phyloP scores from a whole-genome alignment of 2,113 vertebrate genomes.

The Xiphophorus hellerii region DNA sequence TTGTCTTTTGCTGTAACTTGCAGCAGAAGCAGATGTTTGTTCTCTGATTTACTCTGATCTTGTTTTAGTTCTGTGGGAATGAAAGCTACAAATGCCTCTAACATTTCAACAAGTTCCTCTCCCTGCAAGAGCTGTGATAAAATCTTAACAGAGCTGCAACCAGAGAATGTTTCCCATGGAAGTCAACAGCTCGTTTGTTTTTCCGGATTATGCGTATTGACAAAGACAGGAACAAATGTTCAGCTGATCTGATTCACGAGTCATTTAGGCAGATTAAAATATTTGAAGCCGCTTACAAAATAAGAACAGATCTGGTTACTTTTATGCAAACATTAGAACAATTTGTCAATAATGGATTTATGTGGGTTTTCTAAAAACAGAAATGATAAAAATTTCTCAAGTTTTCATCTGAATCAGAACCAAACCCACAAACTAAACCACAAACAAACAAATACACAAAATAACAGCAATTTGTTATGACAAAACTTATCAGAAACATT shows the following conservation, averaged over 20 bases:
- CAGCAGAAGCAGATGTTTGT: not conserved
- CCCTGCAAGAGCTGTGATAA: not conserved
- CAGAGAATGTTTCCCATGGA: conserved; percentile 4
- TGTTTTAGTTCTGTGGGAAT: not conserved
- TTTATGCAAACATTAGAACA: not conserved
- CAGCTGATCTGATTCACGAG: not conserved
- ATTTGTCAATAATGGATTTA: no score
- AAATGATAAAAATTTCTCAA: not conserved
- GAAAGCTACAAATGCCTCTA: not conserved
- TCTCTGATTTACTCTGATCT: not conserved
- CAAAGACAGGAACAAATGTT: not conserved
- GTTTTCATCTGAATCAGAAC: not conserved
- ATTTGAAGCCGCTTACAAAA: not conserved
- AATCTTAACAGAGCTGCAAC: not conserved
- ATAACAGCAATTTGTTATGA: not conserved
- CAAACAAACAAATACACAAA: not conserved
- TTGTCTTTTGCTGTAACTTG: not conserved
- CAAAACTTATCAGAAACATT: not conserved
- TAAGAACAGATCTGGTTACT: no score
- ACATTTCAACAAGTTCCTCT: not conserved
- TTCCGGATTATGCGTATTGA: not conserved
- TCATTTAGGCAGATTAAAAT: not conserved
- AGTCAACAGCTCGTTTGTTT: not conserved
- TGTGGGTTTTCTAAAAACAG: not conserved
- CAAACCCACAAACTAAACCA: not conserved